Base-by-base conservation (phyloP, 2,797 vertebrate species). In the Nyctibius grandis region DNA sequence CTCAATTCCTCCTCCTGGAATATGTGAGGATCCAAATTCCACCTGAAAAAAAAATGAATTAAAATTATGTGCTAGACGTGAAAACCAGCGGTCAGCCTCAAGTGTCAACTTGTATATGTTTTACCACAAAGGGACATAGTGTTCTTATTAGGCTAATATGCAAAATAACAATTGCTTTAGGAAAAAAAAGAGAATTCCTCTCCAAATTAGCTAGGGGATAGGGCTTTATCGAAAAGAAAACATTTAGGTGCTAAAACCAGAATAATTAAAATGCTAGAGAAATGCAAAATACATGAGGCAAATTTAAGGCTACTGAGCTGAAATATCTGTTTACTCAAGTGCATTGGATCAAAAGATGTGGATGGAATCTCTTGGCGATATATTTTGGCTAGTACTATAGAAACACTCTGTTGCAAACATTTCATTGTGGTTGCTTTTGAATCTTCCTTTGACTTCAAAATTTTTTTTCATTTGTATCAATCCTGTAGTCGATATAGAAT, bases 21-120 rank as follows among this genome's bases (percentile, higher is more conserved):
- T 72, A 63, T 0, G 2, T 5, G 9, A 68, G 21, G 12, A 67
- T 57, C 25, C 57, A 48, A 60, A 45, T 68, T 68, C 8, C 15
- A 60, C 45, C 9, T 20, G 9, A 70, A 25, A 21, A 44, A 5
- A 1, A 12, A 16, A 33, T 11, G 1, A 33, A 57, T 48, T 51
- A 13, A 88, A 82, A 54, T 40, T 1, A 51, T 6, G 2, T 23
- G 19, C 14, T 31, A 29, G 21, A 16, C 1, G 0, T 18, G 16
- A 61, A 75, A 77, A 74, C 2, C 23, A 11, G 9, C 9, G 6
- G 20, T 45, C 23, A 76, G 3, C 19, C 29, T 83, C 76, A 40
- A 80, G 28, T 0, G 0, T 76, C 45, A 65, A 51, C 12, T 34
- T 4, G 0, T 17, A 1, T 4, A 6, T 0, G 2, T 67, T 48